Percentiles rank a stretch among this genome's conserved stretches.
phyloP scores from a whole-genome alignment of 2,797 vertebrate genomes.

The Podargus strigoides region DNA sequence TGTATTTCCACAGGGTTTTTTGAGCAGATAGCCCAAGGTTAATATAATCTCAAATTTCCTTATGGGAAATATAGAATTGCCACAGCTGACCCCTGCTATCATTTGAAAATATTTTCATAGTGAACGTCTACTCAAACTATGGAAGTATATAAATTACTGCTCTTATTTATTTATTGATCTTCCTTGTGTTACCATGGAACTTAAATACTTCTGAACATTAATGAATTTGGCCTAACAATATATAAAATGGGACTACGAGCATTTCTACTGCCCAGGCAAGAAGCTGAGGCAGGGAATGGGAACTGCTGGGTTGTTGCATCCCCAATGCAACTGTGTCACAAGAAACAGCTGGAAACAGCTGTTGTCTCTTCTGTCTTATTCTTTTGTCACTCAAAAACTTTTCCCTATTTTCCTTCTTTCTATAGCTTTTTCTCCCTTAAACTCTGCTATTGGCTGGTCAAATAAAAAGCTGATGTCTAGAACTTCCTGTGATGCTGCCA shows the following conservation, averaged over 20 bases:
- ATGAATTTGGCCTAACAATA: neutral
- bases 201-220: neutral
- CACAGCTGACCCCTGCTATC: neutral
- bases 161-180: neutral
- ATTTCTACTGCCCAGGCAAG: neutral
- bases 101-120: slow-evolving; percentile 1
- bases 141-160: neutral
- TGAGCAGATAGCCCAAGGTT: neutral
- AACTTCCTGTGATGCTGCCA: neutral
- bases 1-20: neutral
- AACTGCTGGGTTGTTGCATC: neutral
- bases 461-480: slow-evolving; percentile 42
- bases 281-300: neutral
- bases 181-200: neutral
- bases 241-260: fast-evolving
- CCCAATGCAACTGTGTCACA: neutral
- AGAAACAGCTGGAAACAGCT: neutral
- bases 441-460: neutral
- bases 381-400: neutral
- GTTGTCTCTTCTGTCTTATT: neutral
- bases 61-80: neutral
- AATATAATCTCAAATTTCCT: neutral
- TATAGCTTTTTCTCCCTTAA: neutral
- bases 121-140: neutral
- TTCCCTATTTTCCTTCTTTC: neutral